These are phyloP conservation scores for Poeciliopsis turneri DNA, from an alignment of 2,797 vertebrate genomes.

Conservation along the genomic window DNA sequence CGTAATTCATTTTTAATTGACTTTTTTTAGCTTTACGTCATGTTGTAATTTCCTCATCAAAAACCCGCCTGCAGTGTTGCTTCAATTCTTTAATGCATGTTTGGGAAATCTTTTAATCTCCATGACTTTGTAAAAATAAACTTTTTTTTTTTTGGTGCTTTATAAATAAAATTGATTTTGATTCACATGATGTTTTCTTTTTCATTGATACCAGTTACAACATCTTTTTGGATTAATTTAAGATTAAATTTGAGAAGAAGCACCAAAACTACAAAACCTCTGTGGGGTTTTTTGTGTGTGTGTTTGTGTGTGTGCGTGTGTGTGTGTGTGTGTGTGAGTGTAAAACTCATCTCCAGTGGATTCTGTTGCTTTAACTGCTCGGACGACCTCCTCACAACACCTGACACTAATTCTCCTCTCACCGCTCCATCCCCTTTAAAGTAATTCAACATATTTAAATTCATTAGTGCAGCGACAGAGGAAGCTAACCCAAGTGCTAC, in stretches of 20 bases:
- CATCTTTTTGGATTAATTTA: not conserved
- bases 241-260: not conserved
- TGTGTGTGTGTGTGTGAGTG: not conserved
- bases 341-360: constrained; percentile 38
- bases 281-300: constrained; percentile 28
- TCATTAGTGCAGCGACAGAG: constrained; percentile 52
- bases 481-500: constrained; percentile 27
- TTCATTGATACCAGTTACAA: not conserved
- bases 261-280: not conserved
- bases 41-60: no score
- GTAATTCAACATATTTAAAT: constrained; percentile 59
- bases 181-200: not conserved
- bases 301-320: not conserved
- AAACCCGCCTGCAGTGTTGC: no score
- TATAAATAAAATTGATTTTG: not conserved
- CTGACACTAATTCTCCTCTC: constrained; percentile 41
- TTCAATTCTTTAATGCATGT: no score
- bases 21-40: no score
- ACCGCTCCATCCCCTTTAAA: constrained; percentile 51
- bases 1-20: not conserved
- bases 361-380: constrained; percentile 43
- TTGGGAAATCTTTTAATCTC: not conserved
- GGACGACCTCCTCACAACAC: constrained; percentile 27
- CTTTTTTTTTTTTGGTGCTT: not conserved
- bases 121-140: no score